Percentiles rank a stretch among this genome's conserved stretches.
phyloP scores from a whole-genome alignment of 2,113 vertebrate species.

The Callionymus lyra region DNA sequence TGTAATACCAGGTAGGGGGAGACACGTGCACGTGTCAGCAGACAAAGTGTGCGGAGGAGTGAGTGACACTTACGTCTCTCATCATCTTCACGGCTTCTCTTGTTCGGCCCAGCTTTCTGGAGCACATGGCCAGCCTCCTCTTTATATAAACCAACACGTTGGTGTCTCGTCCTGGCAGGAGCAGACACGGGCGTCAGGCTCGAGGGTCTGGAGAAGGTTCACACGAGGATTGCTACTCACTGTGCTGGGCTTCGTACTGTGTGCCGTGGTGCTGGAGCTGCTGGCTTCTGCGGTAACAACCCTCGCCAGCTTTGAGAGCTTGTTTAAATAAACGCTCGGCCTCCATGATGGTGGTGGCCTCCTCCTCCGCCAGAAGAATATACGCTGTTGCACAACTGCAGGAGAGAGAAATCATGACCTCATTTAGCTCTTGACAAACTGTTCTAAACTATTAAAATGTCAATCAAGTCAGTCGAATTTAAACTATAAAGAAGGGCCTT shows the following conservation, averaged over 20 bases:
- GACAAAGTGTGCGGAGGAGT: slow-evolving; percentile 9
- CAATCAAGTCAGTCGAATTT: no score
- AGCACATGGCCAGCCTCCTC: slow-evolving; percentile 95
- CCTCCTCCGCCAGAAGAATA: slow-evolving; percentile 94
- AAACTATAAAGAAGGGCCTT: no score
- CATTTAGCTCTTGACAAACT: no score
- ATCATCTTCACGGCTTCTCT: slow-evolving; percentile 98
- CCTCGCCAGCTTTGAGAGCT: slow-evolving; percentile 88
- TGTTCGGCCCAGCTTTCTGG: slow-evolving; percentile 91
- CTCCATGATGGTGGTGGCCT: slow-evolving; percentile 95
- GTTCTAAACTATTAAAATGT: no score
- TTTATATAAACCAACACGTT: slow-evolving; percentile 98
- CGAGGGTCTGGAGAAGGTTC: no score
- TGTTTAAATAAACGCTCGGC: slow-evolving; percentile 94
- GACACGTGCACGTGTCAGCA: slow-evolving; percentile 38
- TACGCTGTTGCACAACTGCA: slow-evolving; percentile 90
- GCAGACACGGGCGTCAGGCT: slow-evolving; percentile 6
- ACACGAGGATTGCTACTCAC: slow-evolving; percentile 63
- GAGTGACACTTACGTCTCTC: slow-evolving; percentile 85
- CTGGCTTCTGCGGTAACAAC: slow-evolving; percentile 91
- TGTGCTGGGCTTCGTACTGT: slow-evolving; percentile 95
- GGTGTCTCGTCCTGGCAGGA: slow-evolving; percentile 84
- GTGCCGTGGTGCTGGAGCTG: slow-evolving; percentile 91
- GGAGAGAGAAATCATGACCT: not conserved
- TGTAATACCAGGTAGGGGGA: slow-evolving; percentile 55